Base-by-base conservation (phyloP, 2,797 vertebrate genomes). In the Tragelaphus eurycerus region DNA sequence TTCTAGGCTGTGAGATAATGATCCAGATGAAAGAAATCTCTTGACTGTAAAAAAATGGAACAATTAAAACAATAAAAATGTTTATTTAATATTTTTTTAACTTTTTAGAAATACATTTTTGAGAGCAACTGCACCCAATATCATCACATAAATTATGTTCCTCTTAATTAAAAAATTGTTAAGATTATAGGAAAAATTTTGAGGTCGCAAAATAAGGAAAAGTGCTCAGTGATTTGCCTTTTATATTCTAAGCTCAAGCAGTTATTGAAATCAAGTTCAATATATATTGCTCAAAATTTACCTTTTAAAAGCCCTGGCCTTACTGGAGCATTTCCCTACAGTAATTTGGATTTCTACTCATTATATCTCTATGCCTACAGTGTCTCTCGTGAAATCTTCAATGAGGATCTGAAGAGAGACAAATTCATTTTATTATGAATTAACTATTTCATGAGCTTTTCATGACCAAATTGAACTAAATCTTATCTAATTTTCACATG, bases 361-460 rank as follows among this genome's bases (percentile, higher is more conserved):
- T 23, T 93, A 48, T 90, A 19, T 60, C 19, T 90, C 31, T 62
- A 59, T 48, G 4, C 59, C 34, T 97, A 59, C 94, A 95, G 13
- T 46, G 13, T 12, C 17, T 67, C 21, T 12, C 29, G 46, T 67
- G 25, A 96, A 96, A 93, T 92, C 50, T 82, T 64, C 54, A 93
- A 34, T 86, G 67, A 91, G 14, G 7, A n/a, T 71, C 60, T 67
- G 46, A 54, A 71, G 25, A 86, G 7, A 89, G 48, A 86, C 14
- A 81, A 85, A 29, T 48, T 84, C 21, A 83, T 90, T 92, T 96
- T 89, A 46, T 43, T 94, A 57, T 95, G 46, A 96, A 84, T 86
- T 89, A 90, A 95, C 82, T 93, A 92, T 82, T 85, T 87, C 11
- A 86, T 83, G 60, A 59, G n/a, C 31, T 90, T 6, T 19, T 92